These are phyloP conservation scores for Ichneumoninae sp. DNA, from an alignment of 2,888 invertebrate genomes.

Conservation along the genomic window DNA sequence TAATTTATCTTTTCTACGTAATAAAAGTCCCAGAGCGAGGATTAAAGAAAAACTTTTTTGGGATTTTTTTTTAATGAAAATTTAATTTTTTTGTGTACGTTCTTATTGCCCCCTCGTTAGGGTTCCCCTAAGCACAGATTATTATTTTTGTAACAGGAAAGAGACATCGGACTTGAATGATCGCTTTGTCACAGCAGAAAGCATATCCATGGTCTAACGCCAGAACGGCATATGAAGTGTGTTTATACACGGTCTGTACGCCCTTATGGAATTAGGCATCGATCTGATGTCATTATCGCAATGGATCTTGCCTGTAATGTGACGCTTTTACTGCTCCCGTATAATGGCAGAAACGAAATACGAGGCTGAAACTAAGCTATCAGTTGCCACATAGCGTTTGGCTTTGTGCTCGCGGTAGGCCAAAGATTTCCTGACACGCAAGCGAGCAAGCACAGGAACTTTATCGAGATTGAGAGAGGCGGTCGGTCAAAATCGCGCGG, in stretches of 20 bases:
- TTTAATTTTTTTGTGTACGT: neutral
- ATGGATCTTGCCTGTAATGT: slow-evolving; percentile 5
- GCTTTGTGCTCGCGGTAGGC: slow-evolving; percentile 29
- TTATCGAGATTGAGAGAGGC: neutral
- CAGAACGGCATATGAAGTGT: neutral
- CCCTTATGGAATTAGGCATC: neutral
- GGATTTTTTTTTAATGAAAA: too few relatives aligned
- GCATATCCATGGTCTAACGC: neutral
- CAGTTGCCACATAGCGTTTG: slow-evolving; percentile 5
- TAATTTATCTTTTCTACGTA: neutral
- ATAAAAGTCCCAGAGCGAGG: too few relatives aligned
- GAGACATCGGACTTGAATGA: too few relatives aligned
- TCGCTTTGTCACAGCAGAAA: slow-evolving; percentile 1
- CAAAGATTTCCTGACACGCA: slow-evolving; percentile 40
- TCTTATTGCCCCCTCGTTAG: neutral
- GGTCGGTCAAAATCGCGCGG: slow-evolving; percentile 4
- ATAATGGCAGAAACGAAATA: slow-evolving; percentile 2
- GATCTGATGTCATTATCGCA: neutral
- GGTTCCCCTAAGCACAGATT: neutral
- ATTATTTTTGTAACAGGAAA: too few relatives aligned
- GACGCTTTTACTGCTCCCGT: neutral
- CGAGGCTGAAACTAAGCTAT: neutral
- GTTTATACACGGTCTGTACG: neutral
- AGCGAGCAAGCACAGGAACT: neutral
- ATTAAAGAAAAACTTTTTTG: too few relatives aligned